Percentiles rank a stretch among this genome's conserved stretches.
phyloP scores from a whole-genome alignment of 2,888 invertebrate species.

The Drosophila putrida region DNA sequence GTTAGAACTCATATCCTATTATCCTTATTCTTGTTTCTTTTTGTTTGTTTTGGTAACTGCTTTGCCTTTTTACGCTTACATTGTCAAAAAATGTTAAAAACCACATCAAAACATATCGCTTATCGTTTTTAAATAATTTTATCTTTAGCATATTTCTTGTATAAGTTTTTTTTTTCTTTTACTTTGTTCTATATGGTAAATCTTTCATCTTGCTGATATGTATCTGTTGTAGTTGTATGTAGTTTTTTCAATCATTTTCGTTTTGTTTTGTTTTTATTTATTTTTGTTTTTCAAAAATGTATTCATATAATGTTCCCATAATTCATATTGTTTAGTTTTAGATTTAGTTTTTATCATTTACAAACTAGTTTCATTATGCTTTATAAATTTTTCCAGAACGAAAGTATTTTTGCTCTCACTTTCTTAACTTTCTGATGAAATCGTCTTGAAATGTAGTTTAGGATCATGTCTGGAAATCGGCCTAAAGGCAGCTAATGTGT shows the following conservation, averaged over 20 bases:
- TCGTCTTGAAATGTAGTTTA: slow-evolving; percentile 49
- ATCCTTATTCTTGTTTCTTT: slow-evolving; percentile 9
- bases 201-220: slow-evolving; percentile 78
- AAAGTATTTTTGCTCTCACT: slow-evolving; percentile 29
- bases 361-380: slow-evolving; percentile 61
- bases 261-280: slow-evolving; percentile 36
- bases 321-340: slow-evolving; percentile 83
- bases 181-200: slow-evolving; percentile 63
- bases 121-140: slow-evolving; percentile 41
- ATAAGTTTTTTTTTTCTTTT: slow-evolving; percentile 47
- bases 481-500: slow-evolving; percentile 41
- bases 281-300: slow-evolving; percentile 60
- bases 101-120: slow-evolving; percentile 78
- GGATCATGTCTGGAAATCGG: slow-evolving; percentile 55
- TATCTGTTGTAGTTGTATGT: slow-evolving; percentile 71
- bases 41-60: slow-evolving; percentile 71
- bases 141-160: slow-evolving; percentile 54
- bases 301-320: slow-evolving; percentile 83
- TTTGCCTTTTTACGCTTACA: slow-evolving; percentile 73
- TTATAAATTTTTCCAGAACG: slow-evolving; percentile 45
- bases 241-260: slow-evolving; percentile 28
- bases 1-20: slow-evolving; percentile 50
- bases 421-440: slow-evolving; percentile 40
- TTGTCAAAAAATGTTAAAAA: slow-evolving; percentile 73
- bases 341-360: slow-evolving; percentile 53